phyloP scores from a whole-genome alignment of 2,888 invertebrate species.

The Glaucopsyche alexis region DNA sequence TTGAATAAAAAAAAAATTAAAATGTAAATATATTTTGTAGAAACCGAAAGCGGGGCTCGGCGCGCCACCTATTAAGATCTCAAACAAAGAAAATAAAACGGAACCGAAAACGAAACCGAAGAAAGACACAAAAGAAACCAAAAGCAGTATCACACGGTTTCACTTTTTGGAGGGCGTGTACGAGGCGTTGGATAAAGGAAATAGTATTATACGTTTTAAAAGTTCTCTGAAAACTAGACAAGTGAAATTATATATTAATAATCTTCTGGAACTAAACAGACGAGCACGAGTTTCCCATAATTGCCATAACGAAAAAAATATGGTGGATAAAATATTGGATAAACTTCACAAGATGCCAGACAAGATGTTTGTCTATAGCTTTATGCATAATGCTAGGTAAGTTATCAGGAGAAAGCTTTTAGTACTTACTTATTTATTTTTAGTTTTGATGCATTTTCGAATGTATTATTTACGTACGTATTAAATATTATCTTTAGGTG shows the following conservation, averaged over 20 bases:
- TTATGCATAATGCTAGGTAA: conserved; percentile 12
- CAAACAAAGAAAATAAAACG: background rate
- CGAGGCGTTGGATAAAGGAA: background rate
- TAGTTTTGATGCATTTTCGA: too few species aligned
- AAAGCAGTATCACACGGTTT: background rate
- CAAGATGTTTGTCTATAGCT: background rate
- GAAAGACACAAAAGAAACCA: background rate
- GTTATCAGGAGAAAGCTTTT: background rate
- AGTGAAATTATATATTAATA: background rate
- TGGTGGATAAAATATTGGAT: conserved; percentile 1
- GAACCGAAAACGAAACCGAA: background rate
- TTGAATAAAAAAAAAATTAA: too few species aligned
- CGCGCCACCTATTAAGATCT: background rate
- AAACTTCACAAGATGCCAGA: conserved; percentile 10
- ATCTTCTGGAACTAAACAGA: background rate
- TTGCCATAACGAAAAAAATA: background rate
- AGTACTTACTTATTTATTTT: too few species aligned
- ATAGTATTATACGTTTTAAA: background rate
- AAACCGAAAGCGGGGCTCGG: conserved; percentile 21
- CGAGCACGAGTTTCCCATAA: background rate
- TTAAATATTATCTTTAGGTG: too few species aligned
- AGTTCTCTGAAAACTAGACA: background rate
- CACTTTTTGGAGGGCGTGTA: background rate
- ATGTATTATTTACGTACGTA: too few species aligned
- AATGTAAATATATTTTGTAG: background rate